Percentiles rank a stretch among this genome's conserved stretches.
These are phyloP conservation scores for Heterotilapia buettikoferi DNA, from an alignment of 2,113 vertebrate species.

Conservation along the genomic window DNA sequence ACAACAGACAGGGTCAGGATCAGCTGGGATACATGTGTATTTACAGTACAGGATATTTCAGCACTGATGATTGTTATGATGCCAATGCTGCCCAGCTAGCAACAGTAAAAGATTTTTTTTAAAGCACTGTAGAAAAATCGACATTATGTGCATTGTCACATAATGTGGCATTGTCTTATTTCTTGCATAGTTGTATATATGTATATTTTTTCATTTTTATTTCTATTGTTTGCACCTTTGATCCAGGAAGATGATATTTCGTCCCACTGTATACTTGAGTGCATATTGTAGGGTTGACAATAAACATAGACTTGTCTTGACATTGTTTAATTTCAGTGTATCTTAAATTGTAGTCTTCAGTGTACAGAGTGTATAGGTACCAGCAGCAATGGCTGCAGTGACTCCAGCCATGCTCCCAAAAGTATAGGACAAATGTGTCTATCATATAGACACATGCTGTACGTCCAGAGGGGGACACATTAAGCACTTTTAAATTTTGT, in stretches of 20 bases:
- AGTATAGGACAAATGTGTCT: not conserved
- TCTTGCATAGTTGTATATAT: not conserved
- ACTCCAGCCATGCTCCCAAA: not conserved
- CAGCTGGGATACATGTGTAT: not conserved
- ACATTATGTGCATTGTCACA: not conserved
- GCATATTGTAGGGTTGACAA: not conserved
- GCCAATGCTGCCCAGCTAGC: not conserved
- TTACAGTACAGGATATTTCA: not conserved
- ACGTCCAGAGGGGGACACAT: not conserved
- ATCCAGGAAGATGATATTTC: not conserved
- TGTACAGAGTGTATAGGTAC: not conserved
- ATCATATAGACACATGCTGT: rapidly evolving
- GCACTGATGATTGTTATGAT: not conserved
- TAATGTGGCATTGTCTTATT: not conserved
- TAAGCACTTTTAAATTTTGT: not conserved
- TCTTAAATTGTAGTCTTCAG: not conserved
- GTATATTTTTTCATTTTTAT: not conserved
- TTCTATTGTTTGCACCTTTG: not conserved
- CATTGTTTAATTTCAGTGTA: rapidly evolving
- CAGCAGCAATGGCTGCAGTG: not conserved
- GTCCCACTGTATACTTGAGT: not conserved
- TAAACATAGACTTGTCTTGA: not conserved
- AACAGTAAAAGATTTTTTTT: not conserved
- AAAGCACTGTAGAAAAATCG: not conserved
- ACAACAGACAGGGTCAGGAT: not conserved